These are phyloP conservation scores for Alligator sinensis DNA, from an alignment of 2,113 vertebrate genomes.

Conservation along the genomic window DNA sequence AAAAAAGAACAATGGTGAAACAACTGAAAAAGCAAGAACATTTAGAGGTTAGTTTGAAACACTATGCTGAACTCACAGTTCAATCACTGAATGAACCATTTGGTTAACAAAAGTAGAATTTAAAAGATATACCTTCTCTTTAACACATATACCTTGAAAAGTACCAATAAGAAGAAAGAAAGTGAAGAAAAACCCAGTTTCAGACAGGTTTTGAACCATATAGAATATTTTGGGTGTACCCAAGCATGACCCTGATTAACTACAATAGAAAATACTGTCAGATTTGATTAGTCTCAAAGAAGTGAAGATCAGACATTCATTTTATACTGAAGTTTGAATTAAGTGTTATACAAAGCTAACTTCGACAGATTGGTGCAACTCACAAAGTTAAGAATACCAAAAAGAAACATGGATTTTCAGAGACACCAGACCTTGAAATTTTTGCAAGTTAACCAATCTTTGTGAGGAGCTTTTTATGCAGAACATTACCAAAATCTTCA, in stretches of 20 bases:
- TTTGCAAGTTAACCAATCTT: no score
- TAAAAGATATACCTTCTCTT: background rate
- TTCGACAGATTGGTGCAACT: background rate
- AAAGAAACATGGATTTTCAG: background rate
- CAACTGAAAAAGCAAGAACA: background rate
- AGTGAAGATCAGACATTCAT: background rate
- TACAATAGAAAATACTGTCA: background rate
- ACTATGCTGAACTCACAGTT: background rate
- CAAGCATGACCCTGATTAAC: background rate
- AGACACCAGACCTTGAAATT: no score
- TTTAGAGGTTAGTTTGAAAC: background rate
- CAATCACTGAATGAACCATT: background rate
- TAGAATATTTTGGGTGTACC: background rate
- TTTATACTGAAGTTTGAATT: background rate
- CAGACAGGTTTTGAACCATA: background rate
- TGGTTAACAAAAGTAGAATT: background rate
- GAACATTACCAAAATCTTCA: background rate
- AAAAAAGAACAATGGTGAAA: background rate
- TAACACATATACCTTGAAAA: background rate
- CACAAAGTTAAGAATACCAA: background rate
- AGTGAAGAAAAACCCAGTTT: background rate
- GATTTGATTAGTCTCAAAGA: background rate
- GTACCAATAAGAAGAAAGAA: background rate
- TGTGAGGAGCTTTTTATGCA: background rate
- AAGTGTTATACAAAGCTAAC: background rate